Conservation (phyloP, 2,888 invertebrate species). For the Yponomeuta plumbellus region DNA sequence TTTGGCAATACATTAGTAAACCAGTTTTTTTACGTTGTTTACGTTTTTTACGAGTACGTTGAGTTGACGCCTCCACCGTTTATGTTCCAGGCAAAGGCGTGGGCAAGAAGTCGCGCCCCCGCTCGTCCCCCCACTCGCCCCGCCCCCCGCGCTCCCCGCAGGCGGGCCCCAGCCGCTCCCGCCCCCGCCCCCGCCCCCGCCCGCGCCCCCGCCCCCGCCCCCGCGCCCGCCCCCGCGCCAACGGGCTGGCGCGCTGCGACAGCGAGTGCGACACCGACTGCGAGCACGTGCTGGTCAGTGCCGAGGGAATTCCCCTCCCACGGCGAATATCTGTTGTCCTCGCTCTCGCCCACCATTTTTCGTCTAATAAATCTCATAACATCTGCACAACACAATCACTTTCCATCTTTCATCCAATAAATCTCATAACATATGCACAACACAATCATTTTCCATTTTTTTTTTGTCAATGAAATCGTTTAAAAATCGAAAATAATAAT, state of each 20-base stretch:
- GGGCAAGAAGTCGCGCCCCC: slow-evolving; percentile 50
- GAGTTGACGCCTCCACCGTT: no score
- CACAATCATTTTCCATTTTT: no score
- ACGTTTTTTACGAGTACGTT: background rate
- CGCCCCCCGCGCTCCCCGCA: background rate
- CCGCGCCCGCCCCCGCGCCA: background rate
- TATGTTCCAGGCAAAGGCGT: slow-evolving; percentile 57
- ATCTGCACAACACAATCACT: no score
- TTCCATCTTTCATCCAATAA: no score
- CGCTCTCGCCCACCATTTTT: no score
- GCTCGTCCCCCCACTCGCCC: background rate
- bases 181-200: background rate
- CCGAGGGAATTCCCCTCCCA: no score
- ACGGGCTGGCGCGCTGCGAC: background rate
- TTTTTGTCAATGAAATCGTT: no score
- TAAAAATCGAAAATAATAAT: no score
- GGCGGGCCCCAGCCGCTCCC: background rate
- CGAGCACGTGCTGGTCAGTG: background rate
- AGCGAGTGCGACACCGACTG: background rate
- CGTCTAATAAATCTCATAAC: slow-evolving; percentile 17
- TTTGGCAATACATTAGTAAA: no score
- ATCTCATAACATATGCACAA: no score
- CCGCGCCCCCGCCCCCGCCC: background rate
- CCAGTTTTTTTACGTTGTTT: background rate
- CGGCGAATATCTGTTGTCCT: no score